phyloP scores from a whole-genome alignment of 2,797 vertebrate genomes.

The Bovichtus variegatus region DNA sequence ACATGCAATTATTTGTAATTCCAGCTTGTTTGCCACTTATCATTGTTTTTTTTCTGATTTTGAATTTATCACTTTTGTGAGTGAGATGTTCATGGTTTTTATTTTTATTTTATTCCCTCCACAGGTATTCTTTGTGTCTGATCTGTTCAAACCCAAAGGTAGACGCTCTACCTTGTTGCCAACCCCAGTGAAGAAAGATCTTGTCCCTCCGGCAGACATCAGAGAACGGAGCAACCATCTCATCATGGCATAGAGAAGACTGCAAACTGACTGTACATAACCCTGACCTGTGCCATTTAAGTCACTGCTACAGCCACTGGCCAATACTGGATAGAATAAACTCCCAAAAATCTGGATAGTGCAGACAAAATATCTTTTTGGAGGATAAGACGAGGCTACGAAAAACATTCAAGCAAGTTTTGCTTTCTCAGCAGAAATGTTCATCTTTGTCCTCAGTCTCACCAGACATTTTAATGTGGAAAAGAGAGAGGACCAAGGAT shows the following conservation, averaged over 20 bases:
- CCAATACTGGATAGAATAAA: conserved; percentile 57
- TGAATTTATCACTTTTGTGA: neutral
- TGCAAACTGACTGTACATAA: conserved; percentile 46
- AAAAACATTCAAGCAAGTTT: conserved; percentile 28
- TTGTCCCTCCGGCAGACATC: conserved; percentile 91
- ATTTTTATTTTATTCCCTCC: conserved; percentile 3
- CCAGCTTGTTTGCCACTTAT: neutral
- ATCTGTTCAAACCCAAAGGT: conserved; percentile 92
- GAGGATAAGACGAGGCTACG: conserved; percentile 30
- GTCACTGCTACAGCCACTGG: conserved; percentile 63
- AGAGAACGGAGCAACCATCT: conserved; percentile 93
- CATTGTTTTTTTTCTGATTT: neutral
- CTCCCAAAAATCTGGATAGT: conserved; percentile 32
- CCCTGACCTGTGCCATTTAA: conserved; percentile 56
- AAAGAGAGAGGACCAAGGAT: conserved; percentile 30
- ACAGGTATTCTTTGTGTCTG: conserved; percentile 94
- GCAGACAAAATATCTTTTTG: conserved; percentile 34
- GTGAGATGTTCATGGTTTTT: neutral
- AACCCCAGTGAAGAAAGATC: conserved; percentile 88
- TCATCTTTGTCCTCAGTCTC: conserved; percentile 31
- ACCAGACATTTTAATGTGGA: conserved; percentile 59
- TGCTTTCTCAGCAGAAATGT: conserved; percentile 37
- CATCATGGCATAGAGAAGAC: conserved; percentile 88
- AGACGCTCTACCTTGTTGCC: conserved; percentile 83
- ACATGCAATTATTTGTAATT: neutral